Percentiles rank a stretch among this genome's conserved stretches.
These are phyloP conservation scores for Anagyrus pseudococci DNA, from an alignment of 2,888 invertebrate genomes.

Conservation along the genomic window DNA sequence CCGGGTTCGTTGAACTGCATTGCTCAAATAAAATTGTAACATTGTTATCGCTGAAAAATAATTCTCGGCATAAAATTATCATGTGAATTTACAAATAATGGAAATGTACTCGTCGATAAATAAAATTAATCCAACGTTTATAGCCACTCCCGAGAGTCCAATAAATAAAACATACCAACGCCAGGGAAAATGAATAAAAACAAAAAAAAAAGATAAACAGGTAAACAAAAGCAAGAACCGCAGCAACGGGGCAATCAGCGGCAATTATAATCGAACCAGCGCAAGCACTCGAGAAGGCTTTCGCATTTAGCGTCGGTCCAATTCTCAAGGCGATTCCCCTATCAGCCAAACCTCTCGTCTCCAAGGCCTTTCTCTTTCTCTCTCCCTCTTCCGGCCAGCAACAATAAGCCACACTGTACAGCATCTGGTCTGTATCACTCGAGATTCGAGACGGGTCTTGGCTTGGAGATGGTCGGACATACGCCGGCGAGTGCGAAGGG, in stretches of 20 bases:
- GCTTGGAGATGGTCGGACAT: conserved; percentile 12
- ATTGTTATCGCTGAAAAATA: too few species aligned
- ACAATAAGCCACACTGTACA: conserved; percentile 16
- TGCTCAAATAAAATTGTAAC: too few species aligned
- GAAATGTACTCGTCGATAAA: too few species aligned
- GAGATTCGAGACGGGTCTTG: conserved; percentile 23
- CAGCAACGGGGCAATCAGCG: neutral
- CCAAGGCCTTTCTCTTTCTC: neutral
- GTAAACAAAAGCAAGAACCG: neutral
- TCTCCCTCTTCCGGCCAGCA: neutral
- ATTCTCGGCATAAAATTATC: too few species aligned
- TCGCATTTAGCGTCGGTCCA: conserved; percentile 21
- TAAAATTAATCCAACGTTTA: too few species aligned
- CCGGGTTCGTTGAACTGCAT: too few species aligned
- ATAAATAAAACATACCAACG: too few species aligned
- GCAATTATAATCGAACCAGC: neutral
- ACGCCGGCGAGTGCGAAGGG: neutral
- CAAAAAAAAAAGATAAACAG: neutral
- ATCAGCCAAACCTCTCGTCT: neutral
- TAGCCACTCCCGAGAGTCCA: too few species aligned
- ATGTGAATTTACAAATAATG: too few species aligned
- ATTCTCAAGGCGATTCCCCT: conserved; percentile 28
- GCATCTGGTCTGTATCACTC: conserved; percentile 18
- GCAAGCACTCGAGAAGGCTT: neutral
- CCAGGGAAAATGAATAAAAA: neutral